Conservation (phyloP, 2,113 vertebrate species). For the Albula glossodonta region DNA sequence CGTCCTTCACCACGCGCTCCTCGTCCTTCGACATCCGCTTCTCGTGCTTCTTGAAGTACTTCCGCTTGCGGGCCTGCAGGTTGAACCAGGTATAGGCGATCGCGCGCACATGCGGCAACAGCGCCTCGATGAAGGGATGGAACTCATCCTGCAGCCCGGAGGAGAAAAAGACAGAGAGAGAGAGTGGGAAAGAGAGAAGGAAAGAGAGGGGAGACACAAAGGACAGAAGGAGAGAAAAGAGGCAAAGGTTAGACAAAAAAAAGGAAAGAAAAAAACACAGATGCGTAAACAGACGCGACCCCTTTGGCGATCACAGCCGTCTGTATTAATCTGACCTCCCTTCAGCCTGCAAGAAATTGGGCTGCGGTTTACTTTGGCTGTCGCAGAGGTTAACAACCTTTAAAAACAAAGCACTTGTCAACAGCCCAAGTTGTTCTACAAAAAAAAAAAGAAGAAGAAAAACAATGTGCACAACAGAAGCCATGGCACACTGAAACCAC, state of each 20-base stretch:
- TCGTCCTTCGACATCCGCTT: conserved; percentile 99
- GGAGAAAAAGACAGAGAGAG: conserved; percentile 27
- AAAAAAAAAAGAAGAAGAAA: neutral
- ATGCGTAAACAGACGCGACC: conserved; percentile 27
- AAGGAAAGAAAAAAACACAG: neutral
- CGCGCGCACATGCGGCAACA: conserved; percentile 97
- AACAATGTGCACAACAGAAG: conserved; percentile 30
- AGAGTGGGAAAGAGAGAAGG: conserved; percentile 29
- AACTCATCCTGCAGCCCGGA: conserved; percentile 90
- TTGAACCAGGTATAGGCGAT: conserved; percentile 99
- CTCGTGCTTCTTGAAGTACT: conserved; percentile 99
- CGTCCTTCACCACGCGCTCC: conserved; percentile 97
- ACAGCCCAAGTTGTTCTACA: neutral
- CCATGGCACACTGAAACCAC: neutral
- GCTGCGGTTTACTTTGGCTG: conserved; percentile 10
- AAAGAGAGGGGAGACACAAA: conserved; percentile 14
- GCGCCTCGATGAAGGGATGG: conserved; percentile 99
- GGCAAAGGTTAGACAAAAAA: neutral
- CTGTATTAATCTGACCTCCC: conserved; percentile 40
- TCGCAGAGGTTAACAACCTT: neutral
- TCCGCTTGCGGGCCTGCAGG: conserved; percentile 98
- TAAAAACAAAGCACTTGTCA: conserved; percentile 6
- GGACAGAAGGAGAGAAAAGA: conserved; percentile 45
- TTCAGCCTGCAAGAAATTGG: conserved; percentile 27
- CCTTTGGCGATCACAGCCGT: conserved; percentile 39